These are phyloP conservation scores for Lasioglossum pauxillum DNA, from an alignment of 2,888 invertebrate species.

Conservation along the genomic window DNA sequence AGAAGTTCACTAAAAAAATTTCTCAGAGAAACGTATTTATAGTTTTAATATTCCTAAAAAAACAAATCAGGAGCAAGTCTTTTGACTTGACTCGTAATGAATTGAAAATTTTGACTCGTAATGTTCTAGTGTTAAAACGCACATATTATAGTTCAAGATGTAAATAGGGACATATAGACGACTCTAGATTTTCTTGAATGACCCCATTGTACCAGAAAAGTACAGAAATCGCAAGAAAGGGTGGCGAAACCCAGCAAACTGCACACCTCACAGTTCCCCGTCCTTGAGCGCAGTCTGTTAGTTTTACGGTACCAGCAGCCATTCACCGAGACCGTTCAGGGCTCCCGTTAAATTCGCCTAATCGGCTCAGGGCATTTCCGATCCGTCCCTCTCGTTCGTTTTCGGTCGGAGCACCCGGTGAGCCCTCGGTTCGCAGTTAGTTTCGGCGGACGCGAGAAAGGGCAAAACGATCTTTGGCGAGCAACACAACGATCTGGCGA, in stretches of 20 bases:
- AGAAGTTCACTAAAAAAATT: too few species aligned
- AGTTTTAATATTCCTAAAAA: too few species aligned
- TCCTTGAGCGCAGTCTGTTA: constrained; percentile 28
- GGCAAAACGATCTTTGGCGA: not conserved
- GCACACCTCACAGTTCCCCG: not conserved
- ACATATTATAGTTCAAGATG: not conserved
- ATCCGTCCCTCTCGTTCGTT: constrained; percentile 1
- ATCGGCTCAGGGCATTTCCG: constrained; percentile 15
- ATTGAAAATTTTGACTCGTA: too few species aligned
- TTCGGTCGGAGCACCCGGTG: not conserved
- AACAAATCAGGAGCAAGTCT: too few species aligned
- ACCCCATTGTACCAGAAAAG: not conserved
- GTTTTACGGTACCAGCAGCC: constrained; percentile 28
- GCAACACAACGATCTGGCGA: constrained; percentile 31
- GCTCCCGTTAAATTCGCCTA: constrained; percentile 36
- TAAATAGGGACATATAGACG: not conserved
- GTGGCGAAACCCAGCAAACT: not conserved
- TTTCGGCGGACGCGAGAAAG: not conserved
- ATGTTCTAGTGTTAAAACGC: too few species aligned
- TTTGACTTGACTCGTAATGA: too few species aligned
- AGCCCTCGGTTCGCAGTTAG: not conserved
- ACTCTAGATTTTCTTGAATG: not conserved
- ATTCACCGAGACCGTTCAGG: constrained; percentile 23
- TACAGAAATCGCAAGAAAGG: not conserved
- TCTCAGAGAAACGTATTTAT: too few species aligned